These are phyloP conservation scores for Acronicta alni DNA, from an alignment of 2,888 invertebrate species.

Conservation along the genomic window DNA sequence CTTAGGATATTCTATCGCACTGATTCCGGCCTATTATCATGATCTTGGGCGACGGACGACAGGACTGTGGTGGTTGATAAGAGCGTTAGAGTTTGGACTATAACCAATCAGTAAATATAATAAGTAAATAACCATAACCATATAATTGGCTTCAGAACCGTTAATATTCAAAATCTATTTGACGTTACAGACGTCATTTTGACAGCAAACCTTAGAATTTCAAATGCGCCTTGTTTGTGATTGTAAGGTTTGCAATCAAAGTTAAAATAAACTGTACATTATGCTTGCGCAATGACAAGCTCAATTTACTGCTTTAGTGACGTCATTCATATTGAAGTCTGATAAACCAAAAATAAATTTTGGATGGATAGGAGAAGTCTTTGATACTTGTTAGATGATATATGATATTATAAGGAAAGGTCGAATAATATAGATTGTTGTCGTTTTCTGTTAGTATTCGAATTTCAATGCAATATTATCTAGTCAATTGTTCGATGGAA, in stretches of 20 bases:
- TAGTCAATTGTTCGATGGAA: conserved; percentile 14
- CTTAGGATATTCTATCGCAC: conserved; percentile 87
- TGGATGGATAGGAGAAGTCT: conserved; percentile 22
- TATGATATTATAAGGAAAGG: neutral
- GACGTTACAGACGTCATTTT: conserved; percentile 7
- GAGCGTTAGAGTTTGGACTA: conserved; percentile 32
- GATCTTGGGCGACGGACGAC: conserved; percentile 65
- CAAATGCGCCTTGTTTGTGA: neutral
- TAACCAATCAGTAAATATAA: conserved; percentile 31
- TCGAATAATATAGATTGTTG: too few relatives aligned
- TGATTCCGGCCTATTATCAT: conserved; percentile 82
- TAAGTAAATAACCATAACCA: conserved; percentile 5
- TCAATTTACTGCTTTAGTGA: conserved; percentile 26
- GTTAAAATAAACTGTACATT: conserved; percentile 1
- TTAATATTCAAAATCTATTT: conserved; percentile 7
- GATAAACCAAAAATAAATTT: conserved; percentile 40
- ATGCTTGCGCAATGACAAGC: conserved; percentile 16
- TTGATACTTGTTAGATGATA: conserved; percentile 16
- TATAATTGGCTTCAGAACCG: conserved; percentile 8
- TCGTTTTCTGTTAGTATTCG: too few relatives aligned
- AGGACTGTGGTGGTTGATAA: conserved; percentile 38
- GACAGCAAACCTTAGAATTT: conserved; percentile 1
- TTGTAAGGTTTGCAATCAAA: conserved; percentile 3
- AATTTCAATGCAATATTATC: conserved; percentile 2
- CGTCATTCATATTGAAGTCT: conserved; percentile 39